A percentile compares a stretch with the other conserved stretches of the same genome.
These are phyloP conservation scores for Petroica traversi DNA, from an alignment of 2,113 vertebrate species.

Conservation along the genomic window DNA sequence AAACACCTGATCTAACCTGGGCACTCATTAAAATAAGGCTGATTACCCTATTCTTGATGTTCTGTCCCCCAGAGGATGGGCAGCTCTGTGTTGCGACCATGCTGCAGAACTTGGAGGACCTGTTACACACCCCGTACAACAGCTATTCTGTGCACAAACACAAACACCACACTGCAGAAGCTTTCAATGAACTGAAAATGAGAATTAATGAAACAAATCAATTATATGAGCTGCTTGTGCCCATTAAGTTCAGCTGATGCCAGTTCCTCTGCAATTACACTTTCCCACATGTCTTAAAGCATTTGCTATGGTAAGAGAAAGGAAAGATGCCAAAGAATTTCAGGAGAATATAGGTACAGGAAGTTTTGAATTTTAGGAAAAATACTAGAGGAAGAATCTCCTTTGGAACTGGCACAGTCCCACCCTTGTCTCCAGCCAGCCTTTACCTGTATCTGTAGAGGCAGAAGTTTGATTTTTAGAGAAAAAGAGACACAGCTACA, in stretches of 20 bases:
- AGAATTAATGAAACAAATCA: neutral
- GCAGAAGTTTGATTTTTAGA: neutral
- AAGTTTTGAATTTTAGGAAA: neutral
- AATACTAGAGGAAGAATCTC: neutral
- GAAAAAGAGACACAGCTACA: neutral
- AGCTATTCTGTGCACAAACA: neutral
- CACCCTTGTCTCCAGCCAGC: neutral
- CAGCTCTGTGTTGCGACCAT: neutral
- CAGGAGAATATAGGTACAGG: neutral
- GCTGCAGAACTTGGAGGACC: neutral
- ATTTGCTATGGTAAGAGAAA: neutral
- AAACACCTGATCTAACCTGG: neutral
- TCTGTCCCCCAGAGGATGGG: neutral
- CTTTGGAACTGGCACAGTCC: fast-evolving
- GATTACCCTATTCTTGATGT: neutral
- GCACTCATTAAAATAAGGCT: neutral
- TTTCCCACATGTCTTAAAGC: neutral
- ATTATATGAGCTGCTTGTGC: neutral
- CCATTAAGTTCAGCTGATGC: neutral
- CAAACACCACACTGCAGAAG: neutral
- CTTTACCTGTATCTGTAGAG: neutral
- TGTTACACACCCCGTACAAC: neutral
- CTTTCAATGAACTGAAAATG: neutral
- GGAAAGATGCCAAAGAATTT: neutral
- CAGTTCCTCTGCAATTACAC: neutral